Conservation (phyloP, 2,113 vertebrate species). For the Ictidomys tridecemlineatus region DNA sequence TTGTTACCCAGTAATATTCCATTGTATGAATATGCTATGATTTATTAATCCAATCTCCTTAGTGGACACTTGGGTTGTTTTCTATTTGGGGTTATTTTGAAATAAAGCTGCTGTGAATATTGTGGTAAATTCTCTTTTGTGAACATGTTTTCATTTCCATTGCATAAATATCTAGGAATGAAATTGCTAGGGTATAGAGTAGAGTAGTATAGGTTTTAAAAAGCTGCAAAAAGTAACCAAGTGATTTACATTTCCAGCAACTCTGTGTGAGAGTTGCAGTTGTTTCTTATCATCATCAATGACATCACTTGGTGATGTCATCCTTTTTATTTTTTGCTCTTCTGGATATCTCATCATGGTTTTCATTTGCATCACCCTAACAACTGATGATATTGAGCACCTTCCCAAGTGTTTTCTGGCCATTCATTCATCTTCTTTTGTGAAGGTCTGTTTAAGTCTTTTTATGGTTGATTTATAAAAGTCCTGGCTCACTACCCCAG, state of each 20-base stretch:
- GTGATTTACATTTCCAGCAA: neutral
- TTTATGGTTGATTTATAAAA: neutral
- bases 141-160: slow-evolving; percentile 28
- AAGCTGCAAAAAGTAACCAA: neutral
- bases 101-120: neutral
- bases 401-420: neutral
- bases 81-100: neutral
- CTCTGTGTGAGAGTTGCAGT: neutral
- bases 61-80: neutral
- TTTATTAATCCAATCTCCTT: neutral
- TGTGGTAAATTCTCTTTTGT: slow-evolving; percentile 17
- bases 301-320: neutral
- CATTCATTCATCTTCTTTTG: neutral
- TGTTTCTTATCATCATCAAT: neutral
- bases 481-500: neutral
- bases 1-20: neutral
- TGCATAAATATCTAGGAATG: neutral
- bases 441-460: neutral
- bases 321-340: neutral
- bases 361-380: neutral
- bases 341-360: neutral
- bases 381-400: neutral
- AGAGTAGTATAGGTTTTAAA: neutral
- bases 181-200: neutral
- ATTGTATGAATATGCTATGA: neutral